These are phyloP conservation scores for Pyrocephalus nanus DNA, from an alignment of 2,797 vertebrate species.

Conservation along the genomic window DNA sequence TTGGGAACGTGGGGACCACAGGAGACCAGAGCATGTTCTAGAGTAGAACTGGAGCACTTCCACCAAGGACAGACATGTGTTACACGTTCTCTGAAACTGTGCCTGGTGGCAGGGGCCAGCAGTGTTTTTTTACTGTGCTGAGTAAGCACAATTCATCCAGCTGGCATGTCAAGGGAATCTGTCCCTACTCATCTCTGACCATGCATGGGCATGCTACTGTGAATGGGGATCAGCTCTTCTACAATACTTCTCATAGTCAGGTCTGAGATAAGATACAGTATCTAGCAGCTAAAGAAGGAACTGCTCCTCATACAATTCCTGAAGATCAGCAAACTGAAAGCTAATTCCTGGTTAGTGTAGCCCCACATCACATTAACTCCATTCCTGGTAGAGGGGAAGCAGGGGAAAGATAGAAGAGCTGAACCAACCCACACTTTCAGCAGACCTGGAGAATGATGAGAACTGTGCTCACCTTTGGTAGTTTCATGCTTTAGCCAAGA, in stretches of 20 bases:
- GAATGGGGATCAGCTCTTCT: not conserved
- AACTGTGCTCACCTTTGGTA: constrained; percentile 68
- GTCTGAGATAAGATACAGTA: not conserved
- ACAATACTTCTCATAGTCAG: not conserved
- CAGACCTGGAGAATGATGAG: not conserved
- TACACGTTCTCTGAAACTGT: not conserved
- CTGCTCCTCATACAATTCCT: not conserved
- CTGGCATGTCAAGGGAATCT: not conserved
- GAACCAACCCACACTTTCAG: not conserved
- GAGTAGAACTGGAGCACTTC: not conserved
- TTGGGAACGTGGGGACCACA: not conserved
- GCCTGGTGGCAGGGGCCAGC: not conserved
- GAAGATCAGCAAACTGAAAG: not conserved
- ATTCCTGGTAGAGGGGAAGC: not conserved
- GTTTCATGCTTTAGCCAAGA: constrained; percentile 78
- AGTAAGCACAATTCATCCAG: not conserved
- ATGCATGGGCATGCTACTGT: not conserved
- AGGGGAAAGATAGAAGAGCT: not conserved
- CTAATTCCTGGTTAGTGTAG: not conserved
- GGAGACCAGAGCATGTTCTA: not conserved
- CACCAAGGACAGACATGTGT: not conserved
- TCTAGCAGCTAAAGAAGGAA: not conserved
- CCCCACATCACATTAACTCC: not conserved
- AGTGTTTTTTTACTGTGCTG: not conserved
- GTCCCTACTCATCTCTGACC: not conserved